phyloP scores from a whole-genome alignment of 2,113 vertebrate genomes.

The Rhipidura dahli region DNA sequence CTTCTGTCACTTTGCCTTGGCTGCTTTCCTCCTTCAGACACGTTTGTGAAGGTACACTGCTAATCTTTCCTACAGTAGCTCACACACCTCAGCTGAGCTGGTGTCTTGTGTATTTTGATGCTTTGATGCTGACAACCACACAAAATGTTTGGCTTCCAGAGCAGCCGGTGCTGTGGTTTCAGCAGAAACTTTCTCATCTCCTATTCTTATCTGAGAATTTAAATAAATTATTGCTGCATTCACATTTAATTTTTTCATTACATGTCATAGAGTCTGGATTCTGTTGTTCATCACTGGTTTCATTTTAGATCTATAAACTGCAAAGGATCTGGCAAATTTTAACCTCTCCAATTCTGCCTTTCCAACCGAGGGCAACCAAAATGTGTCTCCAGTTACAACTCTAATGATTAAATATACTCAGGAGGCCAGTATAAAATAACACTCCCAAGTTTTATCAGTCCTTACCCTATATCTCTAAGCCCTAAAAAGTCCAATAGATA shows the following conservation, averaged over 20 bases:
- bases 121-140: not conserved
- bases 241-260: not conserved
- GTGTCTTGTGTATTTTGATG: not conserved
- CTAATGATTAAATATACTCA: not conserved
- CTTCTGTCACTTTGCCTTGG: slow-evolving; percentile 93
- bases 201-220: not conserved
- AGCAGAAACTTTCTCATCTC: not conserved
- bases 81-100: not conserved
- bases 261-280: not conserved
- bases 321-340: not conserved
- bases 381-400: not conserved
- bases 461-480: not conserved
- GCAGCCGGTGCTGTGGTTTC: not conserved
- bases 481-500: not conserved
- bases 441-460: not conserved
- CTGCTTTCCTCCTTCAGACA: slow-evolving; percentile 89
- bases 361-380: not conserved
- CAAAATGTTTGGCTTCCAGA: not conserved
- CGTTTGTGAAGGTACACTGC: slow-evolving; percentile 79
- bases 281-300: not conserved
- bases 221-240: not conserved
- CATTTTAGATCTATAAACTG: not conserved
- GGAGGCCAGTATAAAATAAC: not conserved
- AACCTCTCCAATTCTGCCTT: not conserved
- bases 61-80: not conserved